Evolutionary conservation across 2,888 invertebrate genomes (phyloP).

Genomic region (Onchidella celtica): DNA sequence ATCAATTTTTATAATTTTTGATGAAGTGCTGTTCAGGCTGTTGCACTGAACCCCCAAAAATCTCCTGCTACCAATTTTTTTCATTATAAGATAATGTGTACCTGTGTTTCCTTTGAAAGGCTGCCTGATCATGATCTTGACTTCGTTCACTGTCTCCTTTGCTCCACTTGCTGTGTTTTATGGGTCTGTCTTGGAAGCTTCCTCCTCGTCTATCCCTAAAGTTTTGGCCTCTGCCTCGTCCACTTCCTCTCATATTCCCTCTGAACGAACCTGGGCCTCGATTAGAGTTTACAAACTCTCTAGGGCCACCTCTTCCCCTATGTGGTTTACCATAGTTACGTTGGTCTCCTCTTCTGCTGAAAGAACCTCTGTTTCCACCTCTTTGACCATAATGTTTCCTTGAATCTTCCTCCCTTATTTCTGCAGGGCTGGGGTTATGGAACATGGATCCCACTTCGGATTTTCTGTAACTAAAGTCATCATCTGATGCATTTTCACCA

Average conservation of each 20-base stretch:
- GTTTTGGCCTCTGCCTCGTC: conserved; percentile 34
- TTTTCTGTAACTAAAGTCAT: not conserved
- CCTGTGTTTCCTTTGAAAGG: no score
- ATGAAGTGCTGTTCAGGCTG: no score
- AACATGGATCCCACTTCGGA: conserved; percentile 51
- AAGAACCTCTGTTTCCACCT: not conserved
- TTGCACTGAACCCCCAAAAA: no score
- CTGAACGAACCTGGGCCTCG: conserved; percentile 30
- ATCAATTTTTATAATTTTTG: no score
- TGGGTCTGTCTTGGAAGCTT: no score
- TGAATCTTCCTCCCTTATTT: conserved; percentile 7
- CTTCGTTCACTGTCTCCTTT: no score
- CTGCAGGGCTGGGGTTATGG: conserved; percentile 55
- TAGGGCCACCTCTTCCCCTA: conserved; percentile 29
- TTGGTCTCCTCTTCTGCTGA: not conserved
- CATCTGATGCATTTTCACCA: conserved; percentile 18
- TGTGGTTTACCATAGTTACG: conserved; percentile 7
- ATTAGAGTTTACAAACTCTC: conserved; percentile 20
- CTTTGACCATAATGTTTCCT: not conserved
- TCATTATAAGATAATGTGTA: no score
- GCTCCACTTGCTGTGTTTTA: no score
- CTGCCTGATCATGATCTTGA: no score
- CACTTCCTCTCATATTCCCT: conserved; percentile 31
- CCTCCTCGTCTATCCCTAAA: no score
- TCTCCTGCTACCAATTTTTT: no score